phyloP scores from a whole-genome alignment of 2,797 vertebrate species.

The Esox masquinongy region DNA sequence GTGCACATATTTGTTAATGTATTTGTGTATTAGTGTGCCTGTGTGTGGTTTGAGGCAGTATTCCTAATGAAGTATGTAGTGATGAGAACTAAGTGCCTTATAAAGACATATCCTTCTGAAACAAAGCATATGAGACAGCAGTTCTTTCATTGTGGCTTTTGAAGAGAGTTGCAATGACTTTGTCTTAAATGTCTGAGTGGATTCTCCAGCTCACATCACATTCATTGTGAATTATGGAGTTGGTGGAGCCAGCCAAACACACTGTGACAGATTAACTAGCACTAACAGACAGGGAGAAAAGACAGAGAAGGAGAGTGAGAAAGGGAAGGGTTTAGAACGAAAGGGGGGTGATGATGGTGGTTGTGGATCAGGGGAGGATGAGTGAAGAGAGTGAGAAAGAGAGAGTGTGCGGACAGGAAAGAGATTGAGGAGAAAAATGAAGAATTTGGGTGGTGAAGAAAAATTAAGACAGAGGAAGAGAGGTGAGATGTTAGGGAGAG shows the following conservation, averaged over 20 bases:
- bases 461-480: background rate
- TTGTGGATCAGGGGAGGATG: background rate
- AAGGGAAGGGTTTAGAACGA: slow-evolving; percentile 17
- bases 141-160: slow-evolving; percentile 6
- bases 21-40: background rate
- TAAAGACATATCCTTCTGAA: background rate
- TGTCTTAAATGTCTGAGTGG: slow-evolving; percentile 36
- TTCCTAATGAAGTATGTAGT: slow-evolving; percentile 19
- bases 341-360: too few relatives aligned
- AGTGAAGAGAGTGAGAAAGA: slow-evolving; percentile 30
- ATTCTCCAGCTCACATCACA: slow-evolving; percentile 35
- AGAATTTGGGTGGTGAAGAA: too few relatives aligned
- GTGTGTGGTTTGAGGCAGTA: slow-evolving; percentile 2
- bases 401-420: slow-evolving; percentile 6
- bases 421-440: too few relatives aligned
- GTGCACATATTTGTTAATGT: background rate
- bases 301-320: slow-evolving; percentile 34
- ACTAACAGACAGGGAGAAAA: background rate
- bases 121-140: background rate
- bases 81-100: slow-evolving; percentile 33
- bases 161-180: slow-evolving; percentile 13
- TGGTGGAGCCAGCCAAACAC: background rate
- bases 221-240: slow-evolving; percentile 10
- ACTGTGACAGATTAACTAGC: background rate
- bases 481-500: slow-evolving; percentile 20